These are phyloP conservation scores for Eristalinus sepulchralis DNA, from an alignment of 2,888 invertebrate genomes.

Conservation along the genomic window DNA sequence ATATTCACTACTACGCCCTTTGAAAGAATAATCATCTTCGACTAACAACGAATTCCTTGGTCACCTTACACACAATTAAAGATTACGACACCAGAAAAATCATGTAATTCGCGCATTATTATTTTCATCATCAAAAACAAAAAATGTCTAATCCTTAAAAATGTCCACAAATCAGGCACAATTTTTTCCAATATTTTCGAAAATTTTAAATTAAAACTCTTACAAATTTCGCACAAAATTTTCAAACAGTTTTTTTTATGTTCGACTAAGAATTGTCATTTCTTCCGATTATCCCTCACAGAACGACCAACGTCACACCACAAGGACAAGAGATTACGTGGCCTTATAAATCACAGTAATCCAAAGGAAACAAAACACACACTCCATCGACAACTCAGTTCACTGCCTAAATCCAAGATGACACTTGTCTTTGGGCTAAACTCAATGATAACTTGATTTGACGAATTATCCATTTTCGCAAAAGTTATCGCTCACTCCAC, in stretches of 20 bases:
- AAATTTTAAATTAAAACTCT: background rate
- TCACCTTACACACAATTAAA: no score
- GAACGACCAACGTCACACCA: background rate
- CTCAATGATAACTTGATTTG: constrained; percentile 1
- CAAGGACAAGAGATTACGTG: background rate
- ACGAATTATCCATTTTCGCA: constrained; percentile 17
- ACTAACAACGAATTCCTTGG: no score
- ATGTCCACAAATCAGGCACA: background rate
- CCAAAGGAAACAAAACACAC: background rate
- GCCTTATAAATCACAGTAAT: background rate
- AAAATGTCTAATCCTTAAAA: background rate
- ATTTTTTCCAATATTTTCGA: no score
- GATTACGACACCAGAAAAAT: no score
- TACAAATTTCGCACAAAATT: background rate
- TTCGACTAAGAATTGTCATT: background rate
- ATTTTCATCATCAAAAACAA: no score
- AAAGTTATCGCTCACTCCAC: constrained; percentile 6
- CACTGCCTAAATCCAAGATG: background rate
- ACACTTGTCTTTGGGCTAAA: background rate
- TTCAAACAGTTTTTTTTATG: background rate
- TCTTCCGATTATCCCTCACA: background rate
- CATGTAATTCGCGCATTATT: no score
- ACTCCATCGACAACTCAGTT: background rate
- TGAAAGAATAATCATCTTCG: no score
- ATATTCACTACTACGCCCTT: no score